These are phyloP conservation scores for Girardinichthys multiradiatus DNA, from an alignment of 2,113 vertebrate genomes.

Conservation along the genomic window DNA sequence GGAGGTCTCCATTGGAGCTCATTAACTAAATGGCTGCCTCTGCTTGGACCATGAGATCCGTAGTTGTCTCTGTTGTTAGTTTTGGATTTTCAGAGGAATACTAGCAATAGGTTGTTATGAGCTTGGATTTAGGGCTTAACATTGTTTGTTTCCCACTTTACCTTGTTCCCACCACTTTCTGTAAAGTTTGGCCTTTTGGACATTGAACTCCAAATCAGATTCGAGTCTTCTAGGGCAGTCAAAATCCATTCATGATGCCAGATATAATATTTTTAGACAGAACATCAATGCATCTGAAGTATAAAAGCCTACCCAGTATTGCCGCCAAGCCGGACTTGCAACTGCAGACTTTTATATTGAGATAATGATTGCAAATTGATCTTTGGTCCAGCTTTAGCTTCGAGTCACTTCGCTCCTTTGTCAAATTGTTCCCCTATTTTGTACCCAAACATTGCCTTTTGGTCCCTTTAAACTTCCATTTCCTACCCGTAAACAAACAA, in stretches of 20 bases:
- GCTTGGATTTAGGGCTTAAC: background rate
- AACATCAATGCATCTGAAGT: background rate
- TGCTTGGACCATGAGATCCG: constrained; percentile 59
- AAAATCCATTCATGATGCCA: background rate
- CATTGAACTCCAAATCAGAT: background rate
- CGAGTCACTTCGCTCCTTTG: no score
- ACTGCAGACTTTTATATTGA: background rate
- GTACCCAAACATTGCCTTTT: no score
- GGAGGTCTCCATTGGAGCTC: constrained; percentile 81
- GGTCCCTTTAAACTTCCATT: no score
- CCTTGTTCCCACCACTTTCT: background rate
- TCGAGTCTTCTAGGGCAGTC: background rate
- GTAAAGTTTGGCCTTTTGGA: background rate
- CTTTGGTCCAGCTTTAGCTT: background rate
- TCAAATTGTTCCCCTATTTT: no score
- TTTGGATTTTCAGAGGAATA: constrained; percentile 40
- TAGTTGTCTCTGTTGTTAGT: constrained; percentile 52
- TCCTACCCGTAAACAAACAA: no score
- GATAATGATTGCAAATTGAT: background rate
- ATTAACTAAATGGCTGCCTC: constrained; percentile 82
- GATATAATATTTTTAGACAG: background rate
- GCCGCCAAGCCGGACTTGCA: background rate
- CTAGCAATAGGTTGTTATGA: background rate
- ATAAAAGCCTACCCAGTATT: background rate
- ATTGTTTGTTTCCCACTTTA: background rate